Conservation (phyloP, 2,888 invertebrate genomes). For the Philereme transversata region DNA sequence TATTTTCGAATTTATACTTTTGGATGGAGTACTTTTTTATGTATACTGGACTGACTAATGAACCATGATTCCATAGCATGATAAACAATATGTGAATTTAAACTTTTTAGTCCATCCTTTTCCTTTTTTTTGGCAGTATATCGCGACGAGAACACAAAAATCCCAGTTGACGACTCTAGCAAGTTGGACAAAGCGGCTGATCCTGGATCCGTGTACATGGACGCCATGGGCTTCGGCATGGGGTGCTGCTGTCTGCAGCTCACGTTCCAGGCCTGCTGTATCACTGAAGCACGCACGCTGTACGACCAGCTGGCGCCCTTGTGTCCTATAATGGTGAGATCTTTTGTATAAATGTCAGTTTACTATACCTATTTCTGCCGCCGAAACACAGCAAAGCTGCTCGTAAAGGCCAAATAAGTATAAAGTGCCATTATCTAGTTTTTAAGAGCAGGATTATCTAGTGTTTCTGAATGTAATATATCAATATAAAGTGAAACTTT, state of each 20-base stretch:
- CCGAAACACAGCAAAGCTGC: too few relatives aligned
- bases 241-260: constrained; percentile 98
- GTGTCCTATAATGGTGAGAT: constrained; percentile 96
- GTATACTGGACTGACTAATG: too few relatives aligned
- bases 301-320: constrained; percentile 99
- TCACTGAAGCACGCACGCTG: constrained; percentile 96
- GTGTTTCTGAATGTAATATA: too few relatives aligned
- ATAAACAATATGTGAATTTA: too few relatives aligned
- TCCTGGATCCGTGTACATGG: constrained; percentile 98
- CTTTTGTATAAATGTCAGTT: background rate
- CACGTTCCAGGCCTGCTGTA: constrained; percentile 98
- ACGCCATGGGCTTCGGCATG: constrained; percentile 99
- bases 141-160: constrained; percentile 93
- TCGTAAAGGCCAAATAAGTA: too few relatives aligned
- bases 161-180: constrained; percentile 91
- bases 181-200: constrained; percentile 86
- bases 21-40: too few relatives aligned
- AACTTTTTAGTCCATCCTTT: background rate
- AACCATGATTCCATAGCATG: too few relatives aligned
- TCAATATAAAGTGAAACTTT: too few relatives aligned
- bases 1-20: too few relatives aligned
- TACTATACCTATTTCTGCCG: too few relatives aligned
- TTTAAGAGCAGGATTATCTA: too few relatives aligned
- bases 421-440: too few relatives aligned
- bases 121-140: constrained; percentile 85